Evolutionary conservation across 2,888 invertebrate species (phyloP).

Genomic region (Omphaloscelis lunosa): DNA sequence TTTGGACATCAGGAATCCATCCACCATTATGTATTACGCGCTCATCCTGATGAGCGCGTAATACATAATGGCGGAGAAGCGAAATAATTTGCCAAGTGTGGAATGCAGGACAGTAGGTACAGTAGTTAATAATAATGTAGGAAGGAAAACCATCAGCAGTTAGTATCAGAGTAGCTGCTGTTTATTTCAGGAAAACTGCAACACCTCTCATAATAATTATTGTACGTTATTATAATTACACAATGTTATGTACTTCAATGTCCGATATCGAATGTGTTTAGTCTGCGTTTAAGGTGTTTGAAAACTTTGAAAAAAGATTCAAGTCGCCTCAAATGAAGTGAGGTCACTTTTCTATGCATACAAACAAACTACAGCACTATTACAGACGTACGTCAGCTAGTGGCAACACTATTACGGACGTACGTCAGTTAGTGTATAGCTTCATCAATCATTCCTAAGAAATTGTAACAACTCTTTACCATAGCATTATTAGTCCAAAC

Average conservation of each 20-base stretch:
- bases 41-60: no score
- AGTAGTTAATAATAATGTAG: not conserved
- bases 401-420: no score
- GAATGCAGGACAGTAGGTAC: not conserved
- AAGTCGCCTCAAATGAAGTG: constrained; percentile 10
- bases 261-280: constrained; percentile 34
- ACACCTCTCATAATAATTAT: not conserved
- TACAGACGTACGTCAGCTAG: not conserved
- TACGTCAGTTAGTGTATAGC: not conserved
- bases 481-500: constrained; percentile 43
- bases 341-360: not conserved
- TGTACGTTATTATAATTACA: constrained; percentile 7
- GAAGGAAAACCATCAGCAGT: constrained; percentile 48
- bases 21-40: no score
- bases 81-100: not conserved
- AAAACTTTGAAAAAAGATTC: constrained; percentile 21
- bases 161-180: not conserved
- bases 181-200: constrained; percentile 9
- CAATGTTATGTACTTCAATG: not conserved
- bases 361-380: not conserved
- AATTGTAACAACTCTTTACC: constrained; percentile 44
- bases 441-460: constrained; percentile 37
- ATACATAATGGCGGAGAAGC: not conserved
- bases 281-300: constrained; percentile 34
- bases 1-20: not conserved